Conservation (phyloP, 37 sponge, comb jelly and placozoan genomes). For the Bolinopsis microptera region DNA sequence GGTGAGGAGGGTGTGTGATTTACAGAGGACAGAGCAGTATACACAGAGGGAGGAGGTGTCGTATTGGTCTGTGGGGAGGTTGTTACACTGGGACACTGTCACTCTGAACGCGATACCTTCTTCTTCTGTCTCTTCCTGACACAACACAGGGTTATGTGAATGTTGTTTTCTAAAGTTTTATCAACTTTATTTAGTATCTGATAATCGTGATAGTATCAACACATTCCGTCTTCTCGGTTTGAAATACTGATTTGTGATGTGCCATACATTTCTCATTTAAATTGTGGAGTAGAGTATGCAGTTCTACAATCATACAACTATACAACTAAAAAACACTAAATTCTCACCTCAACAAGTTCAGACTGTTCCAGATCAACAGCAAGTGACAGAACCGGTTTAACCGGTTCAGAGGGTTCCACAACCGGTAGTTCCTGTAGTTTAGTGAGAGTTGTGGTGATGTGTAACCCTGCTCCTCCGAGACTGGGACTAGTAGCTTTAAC, state of each 20-base stretch:
- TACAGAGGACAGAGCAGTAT: neutral
- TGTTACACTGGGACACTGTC: slow-evolving; percentile 41
- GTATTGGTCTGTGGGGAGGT: slow-evolving; percentile 28
- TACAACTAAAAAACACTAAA: too few relatives aligned
- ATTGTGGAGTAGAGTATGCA: too few relatives aligned
- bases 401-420: neutral
- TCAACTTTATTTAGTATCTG: too few relatives aligned
- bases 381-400: neutral
- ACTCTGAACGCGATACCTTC: slow-evolving; percentile 22
- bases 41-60: neutral
- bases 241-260: too few relatives aligned
- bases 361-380: neutral
- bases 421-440: neutral
- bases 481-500: slow-evolving; percentile 16
- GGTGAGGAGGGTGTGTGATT: slow-evolving; percentile 14
- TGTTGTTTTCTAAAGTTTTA: too few relatives aligned
- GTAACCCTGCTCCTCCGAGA: slow-evolving; percentile 44
- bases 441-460: slow-evolving; percentile 41
- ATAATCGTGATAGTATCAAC: too few relatives aligned
- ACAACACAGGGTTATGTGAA: too few relatives aligned
- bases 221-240: too few relatives aligned
- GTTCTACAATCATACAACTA: too few relatives aligned
- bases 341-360: too few relatives aligned
- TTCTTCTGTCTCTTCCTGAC: neutral
- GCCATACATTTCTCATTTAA: too few relatives aligned